Evolutionary conservation across 1,140 invertebrate species (phyloP).

Genomic region (Atta texana): DNA sequence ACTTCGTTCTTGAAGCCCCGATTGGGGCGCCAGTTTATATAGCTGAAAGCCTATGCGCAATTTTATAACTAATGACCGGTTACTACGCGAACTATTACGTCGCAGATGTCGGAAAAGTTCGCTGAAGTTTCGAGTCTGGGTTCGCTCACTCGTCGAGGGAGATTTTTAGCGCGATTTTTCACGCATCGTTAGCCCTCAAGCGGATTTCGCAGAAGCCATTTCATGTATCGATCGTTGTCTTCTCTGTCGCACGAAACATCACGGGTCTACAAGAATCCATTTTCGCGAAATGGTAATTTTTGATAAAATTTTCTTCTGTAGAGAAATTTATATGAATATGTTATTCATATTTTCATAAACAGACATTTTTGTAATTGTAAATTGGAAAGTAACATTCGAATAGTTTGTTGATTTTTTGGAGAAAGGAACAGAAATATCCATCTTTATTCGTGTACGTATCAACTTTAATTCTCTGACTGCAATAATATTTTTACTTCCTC

Average conservation of each 20-base stretch:
- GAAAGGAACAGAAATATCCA: no score
- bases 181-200: constrained; percentile 63
- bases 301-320: neutral
- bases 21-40: constrained; percentile 43
- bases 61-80: constrained; percentile 64
- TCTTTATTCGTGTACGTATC: no score
- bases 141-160: constrained; percentile 6
- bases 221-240: constrained; percentile 51
- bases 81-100: constrained; percentile 55
- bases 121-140: constrained; percentile 47
- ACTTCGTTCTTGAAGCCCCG: constrained; percentile 39
- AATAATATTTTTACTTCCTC: no score
- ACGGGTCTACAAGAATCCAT: neutral
- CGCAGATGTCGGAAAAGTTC: constrained; percentile 64
- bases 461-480: no score
- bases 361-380: no score
- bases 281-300: neutral
- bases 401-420: no score
- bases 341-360: no score
- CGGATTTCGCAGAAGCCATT: constrained; percentile 33
- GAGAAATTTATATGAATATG: no score
- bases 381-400: no score
- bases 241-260: constrained; percentile 18
- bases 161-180: constrained; percentile 67
- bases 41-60: constrained; percentile 50